These are phyloP conservation scores for Agonopterix arenella DNA, from an alignment of 2,888 invertebrate genomes.

Conservation along the genomic window DNA sequence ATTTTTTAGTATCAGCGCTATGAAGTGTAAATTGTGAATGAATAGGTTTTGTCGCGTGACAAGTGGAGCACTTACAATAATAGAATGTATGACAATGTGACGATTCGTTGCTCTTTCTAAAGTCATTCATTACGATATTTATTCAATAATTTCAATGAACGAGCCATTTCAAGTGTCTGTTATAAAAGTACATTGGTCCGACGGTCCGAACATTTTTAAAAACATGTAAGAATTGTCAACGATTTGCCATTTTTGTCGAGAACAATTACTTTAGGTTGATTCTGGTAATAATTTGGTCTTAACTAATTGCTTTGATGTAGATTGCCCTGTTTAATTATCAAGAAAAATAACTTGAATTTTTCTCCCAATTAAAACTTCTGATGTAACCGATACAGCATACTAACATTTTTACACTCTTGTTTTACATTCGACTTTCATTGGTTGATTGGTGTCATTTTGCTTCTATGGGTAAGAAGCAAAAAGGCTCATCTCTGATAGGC, in stretches of 20 bases:
- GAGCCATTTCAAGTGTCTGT: slow-evolving; percentile 6
- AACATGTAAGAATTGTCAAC: slow-evolving; percentile 31
- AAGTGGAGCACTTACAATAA: slow-evolving; percentile 49
- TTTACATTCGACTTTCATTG: too few species aligned
- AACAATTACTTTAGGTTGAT: slow-evolving; percentile 53
- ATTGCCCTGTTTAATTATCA: slow-evolving; percentile 35
- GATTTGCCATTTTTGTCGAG: slow-evolving; percentile 40
- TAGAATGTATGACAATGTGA: slow-evolving; percentile 21
- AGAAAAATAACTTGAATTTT: slow-evolving; percentile 6
- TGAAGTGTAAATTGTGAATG: slow-evolving; percentile 55
- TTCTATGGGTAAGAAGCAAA: too few species aligned
- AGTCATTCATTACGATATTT: slow-evolving; percentile 22
- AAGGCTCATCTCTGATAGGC: too few species aligned
- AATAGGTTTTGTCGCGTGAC: slow-evolving; percentile 62
- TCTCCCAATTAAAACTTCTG: too few species aligned
- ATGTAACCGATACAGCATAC: too few species aligned
- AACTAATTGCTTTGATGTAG: slow-evolving; percentile 20
- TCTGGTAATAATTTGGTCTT: slow-evolving; percentile 32
- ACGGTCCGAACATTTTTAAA: slow-evolving; percentile 13
- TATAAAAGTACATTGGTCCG: background rate
- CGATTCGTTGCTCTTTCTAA: slow-evolving; percentile 17
- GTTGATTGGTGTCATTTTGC: too few species aligned
- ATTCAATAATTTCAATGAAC: slow-evolving; percentile 11
- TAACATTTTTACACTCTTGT: too few species aligned
- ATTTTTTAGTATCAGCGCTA: slow-evolving; percentile 4